A percentile compares a stretch with the other conserved stretches of the same genome.
Evolutionary conservation across 2,888 invertebrate genomes (phyloP).

Genomic region (Pherbina coryleti): DNA sequence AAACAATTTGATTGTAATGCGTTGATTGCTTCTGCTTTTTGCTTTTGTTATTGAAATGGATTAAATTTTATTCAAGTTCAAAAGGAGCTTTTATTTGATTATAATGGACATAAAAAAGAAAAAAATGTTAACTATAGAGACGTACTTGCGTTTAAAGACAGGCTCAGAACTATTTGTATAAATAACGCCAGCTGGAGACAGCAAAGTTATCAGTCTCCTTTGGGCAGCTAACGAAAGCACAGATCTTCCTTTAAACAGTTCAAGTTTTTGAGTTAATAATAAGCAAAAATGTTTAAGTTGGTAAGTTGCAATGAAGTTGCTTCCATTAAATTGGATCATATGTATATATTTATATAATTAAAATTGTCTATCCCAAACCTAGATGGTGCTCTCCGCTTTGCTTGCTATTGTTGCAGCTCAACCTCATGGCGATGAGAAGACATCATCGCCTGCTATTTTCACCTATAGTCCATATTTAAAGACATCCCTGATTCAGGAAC

Average conservation of each 20-base stretch:
- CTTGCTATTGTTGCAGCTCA: constrained; percentile 41
- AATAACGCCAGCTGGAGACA: background rate
- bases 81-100: background rate
- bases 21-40: background rate
- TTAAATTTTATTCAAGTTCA: background rate
- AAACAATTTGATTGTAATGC: constrained; percentile 1
- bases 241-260: background rate
- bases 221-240: background rate
- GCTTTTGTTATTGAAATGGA: background rate
- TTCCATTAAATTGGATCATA: background rate
- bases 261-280: background rate
- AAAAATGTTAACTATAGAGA: background rate
- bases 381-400: constrained; percentile 14
- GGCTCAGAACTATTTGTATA: background rate
- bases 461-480: background rate
- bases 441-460: constrained; percentile 38
- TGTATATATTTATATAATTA: background rate
- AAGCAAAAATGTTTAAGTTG: constrained; percentile 36
- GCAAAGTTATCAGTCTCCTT: background rate
- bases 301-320: constrained; percentile 7
- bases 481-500: constrained; percentile 10
- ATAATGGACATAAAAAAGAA: background rate
- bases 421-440: constrained; percentile 40
- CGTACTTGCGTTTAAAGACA: too few relatives aligned
- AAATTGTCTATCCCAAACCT: background rate